Percentiles rank a stretch among this genome's conserved stretches.
Evolutionary conservation across 2,113 vertebrate genomes (phyloP).

Genomic region (Aspiorhynchus laticeps): DNA sequence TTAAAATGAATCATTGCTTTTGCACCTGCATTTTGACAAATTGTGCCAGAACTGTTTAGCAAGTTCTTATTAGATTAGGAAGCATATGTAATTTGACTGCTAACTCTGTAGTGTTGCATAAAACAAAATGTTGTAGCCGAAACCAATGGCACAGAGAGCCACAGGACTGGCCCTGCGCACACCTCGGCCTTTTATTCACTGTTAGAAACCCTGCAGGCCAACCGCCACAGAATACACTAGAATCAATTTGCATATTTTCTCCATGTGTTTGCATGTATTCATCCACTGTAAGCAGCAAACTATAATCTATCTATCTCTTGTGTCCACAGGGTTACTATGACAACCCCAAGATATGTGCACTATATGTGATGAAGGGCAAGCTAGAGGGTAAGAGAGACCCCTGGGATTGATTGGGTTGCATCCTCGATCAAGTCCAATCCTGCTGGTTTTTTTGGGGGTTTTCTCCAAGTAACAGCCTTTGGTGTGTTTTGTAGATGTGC

Average conservation of each 20-base stretch:
- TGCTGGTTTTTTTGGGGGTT: not conserved
- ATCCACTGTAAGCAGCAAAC: not conserved
- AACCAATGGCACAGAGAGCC: not conserved
- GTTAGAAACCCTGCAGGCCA: not conserved
- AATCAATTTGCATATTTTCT: conserved; percentile 25
- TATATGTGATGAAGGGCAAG: conserved; percentile 95
- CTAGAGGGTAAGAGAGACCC: conserved; percentile 84
- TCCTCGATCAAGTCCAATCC: not conserved
- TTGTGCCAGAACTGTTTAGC: not conserved
- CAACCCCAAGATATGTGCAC: conserved; percentile 96
- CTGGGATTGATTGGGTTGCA: not conserved
- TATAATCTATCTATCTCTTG: conserved; percentile 28
- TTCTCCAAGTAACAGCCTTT: not conserved
- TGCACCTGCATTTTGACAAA: not conserved
- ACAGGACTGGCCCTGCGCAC: not conserved
- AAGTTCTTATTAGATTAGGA: not conserved
- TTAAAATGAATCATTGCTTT: conserved; percentile 3
- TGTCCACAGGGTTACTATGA: conserved; percentile 93
- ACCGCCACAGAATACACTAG: not conserved
- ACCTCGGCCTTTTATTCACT: conserved; percentile 1
- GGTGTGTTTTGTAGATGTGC: conserved; percentile 83
- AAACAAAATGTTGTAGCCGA: not conserved
- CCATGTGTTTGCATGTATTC: conserved; percentile 30
- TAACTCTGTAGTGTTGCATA: no score
- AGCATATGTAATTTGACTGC: not conserved